phyloP scores from a whole-genome alignment of 2,888 invertebrate species.

The Furcula furcula region DNA sequence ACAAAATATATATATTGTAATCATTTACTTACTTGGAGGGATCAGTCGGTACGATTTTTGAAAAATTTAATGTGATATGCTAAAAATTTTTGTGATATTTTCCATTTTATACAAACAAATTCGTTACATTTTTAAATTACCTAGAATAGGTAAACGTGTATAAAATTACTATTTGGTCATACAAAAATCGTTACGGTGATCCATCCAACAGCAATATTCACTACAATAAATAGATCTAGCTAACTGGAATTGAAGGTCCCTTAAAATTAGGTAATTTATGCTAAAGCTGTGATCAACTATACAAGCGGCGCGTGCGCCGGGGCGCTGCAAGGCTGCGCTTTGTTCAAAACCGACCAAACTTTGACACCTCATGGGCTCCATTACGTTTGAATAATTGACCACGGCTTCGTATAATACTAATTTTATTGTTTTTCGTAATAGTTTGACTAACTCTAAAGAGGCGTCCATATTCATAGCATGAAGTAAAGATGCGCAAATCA shows the following conservation, averaged over 20 bases:
- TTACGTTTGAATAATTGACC: conserved; percentile 65
- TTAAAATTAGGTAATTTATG: conserved; percentile 78
- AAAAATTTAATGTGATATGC: conserved; percentile 70
- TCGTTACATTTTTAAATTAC: conserved; percentile 54
- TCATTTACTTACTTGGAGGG: conserved; percentile 62
- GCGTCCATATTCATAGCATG: conserved; percentile 77
- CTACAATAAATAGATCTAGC: conserved; percentile 80
- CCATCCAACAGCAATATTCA: conserved; percentile 68
- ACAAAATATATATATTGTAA: conserved; percentile 75
- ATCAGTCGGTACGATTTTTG: conserved; percentile 60
- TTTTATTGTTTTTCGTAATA: conserved; percentile 75
- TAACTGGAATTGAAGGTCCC: conserved; percentile 82
- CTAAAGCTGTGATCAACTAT: conserved; percentile 73
- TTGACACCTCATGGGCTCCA: not conserved
- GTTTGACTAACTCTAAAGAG: conserved; percentile 77
- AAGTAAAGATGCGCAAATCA: conserved; percentile 75
- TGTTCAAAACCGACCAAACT: conserved; percentile 4
- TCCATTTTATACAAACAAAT: conserved; percentile 66
- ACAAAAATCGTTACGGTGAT: conserved; percentile 66
- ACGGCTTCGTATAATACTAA: conserved; percentile 73
- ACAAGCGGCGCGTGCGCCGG: conserved; percentile 18
- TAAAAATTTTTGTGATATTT: conserved; percentile 74
- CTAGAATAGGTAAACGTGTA: conserved; percentile 69
- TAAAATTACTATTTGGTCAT: conserved; percentile 78
- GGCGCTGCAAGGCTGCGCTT: not conserved